Conservation (phyloP, 2,888 invertebrate genomes). For the Aphodius granarius region DNA sequence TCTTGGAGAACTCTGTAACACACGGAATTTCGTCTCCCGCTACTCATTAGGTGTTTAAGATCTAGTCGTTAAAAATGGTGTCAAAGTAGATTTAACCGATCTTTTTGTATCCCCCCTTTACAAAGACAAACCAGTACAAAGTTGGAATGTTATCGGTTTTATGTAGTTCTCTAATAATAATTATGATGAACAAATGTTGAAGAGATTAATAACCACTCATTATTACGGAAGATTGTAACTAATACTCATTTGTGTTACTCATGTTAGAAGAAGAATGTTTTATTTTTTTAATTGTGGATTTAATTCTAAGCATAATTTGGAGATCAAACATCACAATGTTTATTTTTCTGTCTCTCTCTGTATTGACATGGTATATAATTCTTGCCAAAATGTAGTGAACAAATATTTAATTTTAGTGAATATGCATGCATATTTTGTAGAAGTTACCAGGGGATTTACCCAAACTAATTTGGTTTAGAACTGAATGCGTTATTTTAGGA, state of each 20-base stretch:
- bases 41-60: slow-evolving; percentile 20
- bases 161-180: background rate
- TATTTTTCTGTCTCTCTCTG: background rate
- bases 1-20: slow-evolving; percentile 83
- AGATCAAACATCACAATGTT: background rate
- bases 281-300: background rate
- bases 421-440: background rate
- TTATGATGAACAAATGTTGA: background rate
- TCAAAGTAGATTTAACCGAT: background rate
- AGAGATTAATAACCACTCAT: background rate
- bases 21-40: slow-evolving; percentile 59
- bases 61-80: background rate
- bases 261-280: background rate
- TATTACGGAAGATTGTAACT: background rate
- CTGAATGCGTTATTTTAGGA: background rate
- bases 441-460: background rate
- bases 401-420: background rate
- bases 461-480: background rate
- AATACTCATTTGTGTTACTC: background rate
- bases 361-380: background rate
- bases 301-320: background rate
- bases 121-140: background rate
- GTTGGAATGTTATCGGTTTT: background rate
- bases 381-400: background rate
- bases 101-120: background rate